Percentiles rank a stretch among this genome's conserved stretches.
Conservation (phyloP, 2,797 vertebrate genomes). For the Malurus leucopterus region DNA sequence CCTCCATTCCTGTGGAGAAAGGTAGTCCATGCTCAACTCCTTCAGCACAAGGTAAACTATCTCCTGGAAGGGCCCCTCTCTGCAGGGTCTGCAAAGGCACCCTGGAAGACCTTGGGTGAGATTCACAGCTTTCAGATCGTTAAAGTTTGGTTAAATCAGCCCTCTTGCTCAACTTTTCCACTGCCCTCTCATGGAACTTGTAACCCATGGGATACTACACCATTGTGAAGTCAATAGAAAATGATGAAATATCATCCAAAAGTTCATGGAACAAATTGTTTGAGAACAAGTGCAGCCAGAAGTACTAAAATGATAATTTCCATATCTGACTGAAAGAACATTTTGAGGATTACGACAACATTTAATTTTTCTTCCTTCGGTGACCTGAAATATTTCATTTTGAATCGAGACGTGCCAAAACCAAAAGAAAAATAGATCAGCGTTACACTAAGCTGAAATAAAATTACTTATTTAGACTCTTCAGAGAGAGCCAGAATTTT, state of each 20-base stretch:
- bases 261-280: constrained; percentile 13
- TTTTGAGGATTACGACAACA: background rate
- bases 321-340: background rate
- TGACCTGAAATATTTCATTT: background rate
- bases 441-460: background rate
- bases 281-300: background rate
- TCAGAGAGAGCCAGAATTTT: background rate
- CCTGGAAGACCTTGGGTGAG: background rate
- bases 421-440: background rate
- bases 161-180: background rate
- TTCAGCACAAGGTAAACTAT: background rate
- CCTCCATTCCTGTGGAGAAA: background rate
- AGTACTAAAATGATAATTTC: background rate
- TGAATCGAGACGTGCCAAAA: background rate
- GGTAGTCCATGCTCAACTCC: background rate
- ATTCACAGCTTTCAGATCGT: background rate
- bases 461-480: background rate
- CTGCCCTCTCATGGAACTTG: background rate
- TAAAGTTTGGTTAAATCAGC: background rate
- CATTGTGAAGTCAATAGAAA: background rate
- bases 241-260: background rate
- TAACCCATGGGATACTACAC: background rate
- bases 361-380: background rate
- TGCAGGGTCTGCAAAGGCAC: background rate
- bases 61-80: background rate